Evolutionary conservation across 2,113 vertebrate genomes (phyloP).

Genomic region (Alouatta palliata): DNA sequence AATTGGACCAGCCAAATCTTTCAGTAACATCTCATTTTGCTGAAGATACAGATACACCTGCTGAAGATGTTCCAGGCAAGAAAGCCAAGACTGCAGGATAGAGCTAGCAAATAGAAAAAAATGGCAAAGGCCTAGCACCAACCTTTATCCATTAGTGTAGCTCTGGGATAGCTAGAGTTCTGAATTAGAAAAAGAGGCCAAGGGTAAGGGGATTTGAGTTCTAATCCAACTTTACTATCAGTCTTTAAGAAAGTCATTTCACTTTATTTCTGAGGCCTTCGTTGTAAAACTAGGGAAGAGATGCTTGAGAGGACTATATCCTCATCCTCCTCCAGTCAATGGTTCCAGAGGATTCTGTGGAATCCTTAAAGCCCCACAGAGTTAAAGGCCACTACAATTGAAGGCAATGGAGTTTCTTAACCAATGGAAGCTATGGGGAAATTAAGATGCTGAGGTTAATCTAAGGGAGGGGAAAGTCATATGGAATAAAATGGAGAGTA

Average conservation of each 20-base stretch:
- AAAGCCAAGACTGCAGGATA: neutral
- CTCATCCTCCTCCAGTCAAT: neutral
- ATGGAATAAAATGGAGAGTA: neutral
- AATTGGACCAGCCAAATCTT: neutral
- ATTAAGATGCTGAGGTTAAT: neutral
- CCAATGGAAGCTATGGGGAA: neutral
- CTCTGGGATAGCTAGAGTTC: neutral
- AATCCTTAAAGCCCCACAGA: neutral
- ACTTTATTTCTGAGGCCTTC: neutral
- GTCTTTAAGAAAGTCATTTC: neutral
- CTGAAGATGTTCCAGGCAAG: neutral
- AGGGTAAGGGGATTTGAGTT: neutral
- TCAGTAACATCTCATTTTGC: conserved; percentile 12
- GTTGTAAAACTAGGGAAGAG: neutral
- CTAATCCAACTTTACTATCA: neutral
- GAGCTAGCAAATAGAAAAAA: neutral
- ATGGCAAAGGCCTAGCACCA: neutral
- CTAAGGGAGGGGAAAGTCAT: neutral
- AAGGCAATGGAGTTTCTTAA: neutral
- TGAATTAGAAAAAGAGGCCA: neutral
- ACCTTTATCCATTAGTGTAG: neutral
- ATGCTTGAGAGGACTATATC: neutral
- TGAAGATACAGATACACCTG: neutral
- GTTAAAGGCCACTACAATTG: neutral
- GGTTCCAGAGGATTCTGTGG: neutral